phyloP scores from a whole-genome alignment of 2,888 invertebrate species.

The Hypomecis punctinalis region DNA sequence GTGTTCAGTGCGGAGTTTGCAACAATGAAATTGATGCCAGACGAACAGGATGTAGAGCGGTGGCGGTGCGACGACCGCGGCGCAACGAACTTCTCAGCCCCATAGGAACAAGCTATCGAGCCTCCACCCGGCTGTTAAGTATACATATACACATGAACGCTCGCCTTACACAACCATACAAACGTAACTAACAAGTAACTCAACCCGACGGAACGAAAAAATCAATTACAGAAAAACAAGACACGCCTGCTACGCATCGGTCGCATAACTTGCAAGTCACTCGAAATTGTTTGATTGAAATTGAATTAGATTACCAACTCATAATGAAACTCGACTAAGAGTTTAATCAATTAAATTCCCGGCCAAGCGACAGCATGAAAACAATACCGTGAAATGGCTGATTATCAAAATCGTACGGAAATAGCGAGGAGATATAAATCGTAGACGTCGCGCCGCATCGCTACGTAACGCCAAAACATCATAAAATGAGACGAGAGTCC shows the following conservation, averaged over 20 bases:
- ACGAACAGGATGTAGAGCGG: constrained; percentile 71
- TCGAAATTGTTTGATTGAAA: constrained; percentile 5
- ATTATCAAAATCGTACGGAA: constrained; percentile 37
- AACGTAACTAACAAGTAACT: constrained; percentile 8
- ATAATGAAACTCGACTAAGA: constrained; percentile 6
- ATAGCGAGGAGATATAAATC: constrained; percentile 29
- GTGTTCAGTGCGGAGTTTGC: constrained; percentile 49
- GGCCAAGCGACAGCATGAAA: constrained; percentile 15
- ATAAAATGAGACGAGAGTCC: constrained; percentile 38
- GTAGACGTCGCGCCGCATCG: constrained; percentile 30
- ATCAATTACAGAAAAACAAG: not conserved
- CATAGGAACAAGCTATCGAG: constrained; percentile 53
- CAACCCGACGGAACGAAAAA: constrained; percentile 3
- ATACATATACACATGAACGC: too few species aligned
- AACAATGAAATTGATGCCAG: constrained; percentile 65
- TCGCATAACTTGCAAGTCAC: constrained; percentile 1
- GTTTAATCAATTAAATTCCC: constrained; percentile 9
- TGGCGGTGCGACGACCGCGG: constrained; percentile 66
- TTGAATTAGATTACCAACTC: constrained; percentile 4
- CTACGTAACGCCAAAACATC: constrained; percentile 36
- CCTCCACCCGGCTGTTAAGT: not conserved
- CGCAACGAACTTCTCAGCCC: constrained; percentile 66
- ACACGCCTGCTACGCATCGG: not conserved
- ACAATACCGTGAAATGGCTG: constrained; percentile 37
- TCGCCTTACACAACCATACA: constrained; percentile 7